phyloP scores from a whole-genome alignment of 2,113 vertebrate genomes.

The Pyrgilauda ruficollis region DNA sequence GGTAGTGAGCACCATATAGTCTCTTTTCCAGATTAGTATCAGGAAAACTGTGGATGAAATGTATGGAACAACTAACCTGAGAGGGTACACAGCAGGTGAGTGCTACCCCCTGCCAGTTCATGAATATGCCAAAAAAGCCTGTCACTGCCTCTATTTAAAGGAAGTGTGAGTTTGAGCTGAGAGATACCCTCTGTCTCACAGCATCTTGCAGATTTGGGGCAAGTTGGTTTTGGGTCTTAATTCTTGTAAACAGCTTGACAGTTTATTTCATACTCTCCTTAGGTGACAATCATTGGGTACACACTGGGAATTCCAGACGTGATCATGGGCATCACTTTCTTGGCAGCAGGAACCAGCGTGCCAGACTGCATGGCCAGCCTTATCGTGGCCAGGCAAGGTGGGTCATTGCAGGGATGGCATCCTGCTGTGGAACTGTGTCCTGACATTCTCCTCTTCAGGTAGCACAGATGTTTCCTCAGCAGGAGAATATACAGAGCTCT shows the following conservation, averaged over 20 bases:
- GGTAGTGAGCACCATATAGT: not conserved
- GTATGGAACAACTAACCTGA: not conserved
- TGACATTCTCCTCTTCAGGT: not conserved
- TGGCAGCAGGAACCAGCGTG: constrained; percentile 96
- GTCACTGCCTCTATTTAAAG: not conserved
- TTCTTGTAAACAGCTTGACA: not conserved
- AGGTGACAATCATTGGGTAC: constrained; percentile 98
- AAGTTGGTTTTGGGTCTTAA: not conserved
- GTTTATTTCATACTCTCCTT: not conserved
- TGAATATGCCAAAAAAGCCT: not conserved
- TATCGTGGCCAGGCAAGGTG: constrained; percentile 95
- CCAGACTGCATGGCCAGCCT: constrained; percentile 98
- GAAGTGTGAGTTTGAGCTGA: not conserved
- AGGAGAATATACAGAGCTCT: not conserved
- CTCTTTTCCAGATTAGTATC: not conserved
- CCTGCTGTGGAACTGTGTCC: not conserved
- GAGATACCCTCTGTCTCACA: not conserved
- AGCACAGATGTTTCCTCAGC: not conserved
- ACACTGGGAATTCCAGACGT: constrained; percentile 96
- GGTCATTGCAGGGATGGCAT: constrained; percentile 51
- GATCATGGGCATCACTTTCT: constrained; percentile 98
- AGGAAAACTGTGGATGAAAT: not conserved
- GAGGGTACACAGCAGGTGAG: not conserved
- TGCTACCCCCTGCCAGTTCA: not conserved
- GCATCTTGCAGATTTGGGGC: not conserved